Evolutionary conservation across 2,113 vertebrate species (phyloP), one percentile per base, ranked within the genome.

Genomic region (Scomber scombrus): DNA sequence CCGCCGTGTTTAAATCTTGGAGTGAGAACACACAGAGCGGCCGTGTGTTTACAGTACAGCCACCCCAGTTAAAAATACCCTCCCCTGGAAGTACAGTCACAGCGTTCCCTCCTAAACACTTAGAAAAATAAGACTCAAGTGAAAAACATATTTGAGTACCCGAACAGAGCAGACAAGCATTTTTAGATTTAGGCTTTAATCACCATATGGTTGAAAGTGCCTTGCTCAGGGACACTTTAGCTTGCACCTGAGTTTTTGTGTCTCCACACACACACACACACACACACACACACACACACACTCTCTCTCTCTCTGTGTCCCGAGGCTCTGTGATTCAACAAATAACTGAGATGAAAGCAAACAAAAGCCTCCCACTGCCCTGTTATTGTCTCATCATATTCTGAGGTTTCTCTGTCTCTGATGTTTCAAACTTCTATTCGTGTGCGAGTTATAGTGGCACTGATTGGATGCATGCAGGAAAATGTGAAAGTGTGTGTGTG

Each of bases 1-100:
- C 80, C 18, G 43, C 0, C 6, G 62, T 89, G 84, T 92, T 91
- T 91, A 88, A 89, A 80, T 87, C 60, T 89, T 88, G 87, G 86
- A 88, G 75, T 65, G 80, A 92, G 89, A 92, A 92, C 90, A 90
- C 88, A 92, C 88, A 91, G 82, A 71, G 71, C 49, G 71, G 55
- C 82, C 43, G 76, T 3, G 68, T 92, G 93, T 93, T 92, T 92
- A 90, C 88, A 91, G 88, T 80, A 56, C 34, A 63, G 85, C 78
- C 80, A 70, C 87, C 79, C 71, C 29, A 68, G 87, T 88, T 90
- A 87, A 84, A 88, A 91, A 92, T 83, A 89, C 78, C 78, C 65
- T 79, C 74, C 79, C 78, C 61, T 84, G 68, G 81, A 93, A 72
- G 71, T 71, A 78, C 67, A 90, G 86, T 57, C 81, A 26, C 15